Evolutionary conservation across 2,113 vertebrate genomes (phyloP).

Genomic region (Chroicocephalus ridibundus): DNA sequence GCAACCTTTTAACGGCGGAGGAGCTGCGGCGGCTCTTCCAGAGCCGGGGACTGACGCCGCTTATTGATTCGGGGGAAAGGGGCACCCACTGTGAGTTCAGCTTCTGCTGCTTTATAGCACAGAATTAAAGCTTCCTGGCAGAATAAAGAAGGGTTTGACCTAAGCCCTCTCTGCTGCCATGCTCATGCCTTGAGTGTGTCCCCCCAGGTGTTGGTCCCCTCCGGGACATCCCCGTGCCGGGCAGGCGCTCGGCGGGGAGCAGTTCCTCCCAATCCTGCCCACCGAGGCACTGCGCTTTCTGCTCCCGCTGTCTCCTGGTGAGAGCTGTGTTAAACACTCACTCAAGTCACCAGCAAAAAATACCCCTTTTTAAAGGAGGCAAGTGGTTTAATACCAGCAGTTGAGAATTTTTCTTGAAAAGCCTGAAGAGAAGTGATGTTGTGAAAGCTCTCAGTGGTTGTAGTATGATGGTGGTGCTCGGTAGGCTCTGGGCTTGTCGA

Average conservation of each 20-base stretch:
- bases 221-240: rapidly evolving
- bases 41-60: neutral
- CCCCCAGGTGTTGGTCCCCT: neutral
- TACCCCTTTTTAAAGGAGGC: neutral
- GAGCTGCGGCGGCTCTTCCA: neutral
- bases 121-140: neutral
- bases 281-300: rapidly evolving
- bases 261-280: neutral
- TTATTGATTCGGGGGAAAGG: neutral
- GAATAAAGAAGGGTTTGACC: neutral
- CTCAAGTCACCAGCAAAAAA: neutral
- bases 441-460: neutral
- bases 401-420: neutral
- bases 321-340: neutral
- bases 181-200: rapidly evolving
- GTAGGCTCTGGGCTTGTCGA: neutral
- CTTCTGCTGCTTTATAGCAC: neutral
- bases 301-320: neutral
- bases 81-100: neutral
- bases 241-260: neutral
- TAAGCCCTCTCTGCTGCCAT: rapidly evolving
- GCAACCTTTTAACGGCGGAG: neutral
- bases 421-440: neutral
- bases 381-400: neutral
- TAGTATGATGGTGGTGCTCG: rapidly evolving